Evolutionary conservation across 2,797 vertebrate species (phyloP).

Genomic region (Chanos chanos): DNA sequence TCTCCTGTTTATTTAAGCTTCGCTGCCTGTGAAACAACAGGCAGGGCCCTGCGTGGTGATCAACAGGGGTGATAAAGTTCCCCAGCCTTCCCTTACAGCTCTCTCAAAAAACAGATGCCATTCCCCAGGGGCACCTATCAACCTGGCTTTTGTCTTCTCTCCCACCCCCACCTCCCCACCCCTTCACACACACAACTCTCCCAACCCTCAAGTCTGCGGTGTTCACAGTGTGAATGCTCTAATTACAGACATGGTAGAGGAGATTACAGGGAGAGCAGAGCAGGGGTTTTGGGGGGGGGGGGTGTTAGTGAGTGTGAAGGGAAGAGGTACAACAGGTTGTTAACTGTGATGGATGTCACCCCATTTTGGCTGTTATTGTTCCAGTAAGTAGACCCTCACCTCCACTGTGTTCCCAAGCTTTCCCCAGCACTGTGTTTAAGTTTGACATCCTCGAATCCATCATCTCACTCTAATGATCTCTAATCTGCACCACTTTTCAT

Average conservation of each 20-base stretch:
- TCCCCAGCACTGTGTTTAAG: neutral
- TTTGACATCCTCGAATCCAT: conserved; percentile 49
- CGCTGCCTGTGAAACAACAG: neutral
- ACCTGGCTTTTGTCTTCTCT: neutral
- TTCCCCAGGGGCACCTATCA: conserved; percentile 33
- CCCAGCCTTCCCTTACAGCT: neutral
- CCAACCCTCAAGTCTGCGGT: conserved; percentile 32
- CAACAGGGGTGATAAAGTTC: conserved; percentile 13
- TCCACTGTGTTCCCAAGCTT: conserved; percentile 22
- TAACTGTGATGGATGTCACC: conserved; percentile 69
- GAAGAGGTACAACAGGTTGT: conserved; percentile 55
- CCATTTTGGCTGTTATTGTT: conserved; percentile 70
- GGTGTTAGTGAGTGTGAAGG: conserved; percentile 31
- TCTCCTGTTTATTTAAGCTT: neutral
- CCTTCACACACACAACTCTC: conserved; percentile 12
- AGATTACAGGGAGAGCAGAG: conserved; percentile 69
- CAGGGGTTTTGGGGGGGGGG: conserved; percentile 39
- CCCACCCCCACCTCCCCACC: conserved; percentile 27
- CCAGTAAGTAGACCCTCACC: conserved; percentile 33
- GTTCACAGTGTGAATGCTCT: conserved; percentile 66
- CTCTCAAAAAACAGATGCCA: conserved; percentile 46
- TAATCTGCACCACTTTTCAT: conserved; percentile 46
- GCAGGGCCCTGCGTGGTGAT: neutral
- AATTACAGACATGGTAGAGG: conserved; percentile 70
- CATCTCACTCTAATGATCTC: conserved; percentile 60